phyloP scores from a whole-genome alignment of 1,140 invertebrate species.

The Papilio machaon region DNA sequence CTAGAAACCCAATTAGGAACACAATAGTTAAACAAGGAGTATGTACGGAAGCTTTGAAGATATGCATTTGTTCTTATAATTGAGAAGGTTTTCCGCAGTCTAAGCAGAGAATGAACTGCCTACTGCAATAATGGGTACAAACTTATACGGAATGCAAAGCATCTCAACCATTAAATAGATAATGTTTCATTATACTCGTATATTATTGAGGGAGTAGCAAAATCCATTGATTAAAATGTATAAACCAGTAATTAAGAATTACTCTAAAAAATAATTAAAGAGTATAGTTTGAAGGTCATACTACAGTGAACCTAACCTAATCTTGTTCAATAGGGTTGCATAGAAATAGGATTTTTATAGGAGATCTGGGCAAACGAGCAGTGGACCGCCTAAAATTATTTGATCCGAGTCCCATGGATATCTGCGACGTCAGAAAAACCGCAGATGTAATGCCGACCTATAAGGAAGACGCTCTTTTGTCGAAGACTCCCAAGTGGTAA shows the following conservation, averaged over 20 bases:
- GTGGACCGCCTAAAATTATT: too few species aligned
- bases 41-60: slow-evolving; percentile 27
- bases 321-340: background rate
- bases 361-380: too few species aligned
- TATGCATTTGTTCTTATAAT: slow-evolving; percentile 26
- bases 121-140: slow-evolving; percentile 12
- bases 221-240: background rate
- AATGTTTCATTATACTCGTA: slow-evolving; percentile 43
- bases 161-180: slow-evolving; percentile 46
- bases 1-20: slow-evolving; percentile 46
- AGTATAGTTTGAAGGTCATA: background rate
- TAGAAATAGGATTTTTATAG: background rate
- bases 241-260: background rate
- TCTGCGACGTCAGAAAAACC: too few species aligned
- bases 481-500: too few species aligned
- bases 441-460: too few species aligned
- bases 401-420: too few species aligned
- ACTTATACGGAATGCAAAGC: slow-evolving; percentile 44
- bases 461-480: too few species aligned
- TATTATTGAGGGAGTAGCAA: slow-evolving; percentile 41
- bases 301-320: background rate
- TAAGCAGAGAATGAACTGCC: background rate
- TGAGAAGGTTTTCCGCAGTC: slow-evolving; percentile 37
- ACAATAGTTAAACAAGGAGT: slow-evolving; percentile 40
- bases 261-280: background rate